Evolutionary conservation across 2,797 vertebrate species (phyloP).

Genomic region (Coilia nasus): DNA sequence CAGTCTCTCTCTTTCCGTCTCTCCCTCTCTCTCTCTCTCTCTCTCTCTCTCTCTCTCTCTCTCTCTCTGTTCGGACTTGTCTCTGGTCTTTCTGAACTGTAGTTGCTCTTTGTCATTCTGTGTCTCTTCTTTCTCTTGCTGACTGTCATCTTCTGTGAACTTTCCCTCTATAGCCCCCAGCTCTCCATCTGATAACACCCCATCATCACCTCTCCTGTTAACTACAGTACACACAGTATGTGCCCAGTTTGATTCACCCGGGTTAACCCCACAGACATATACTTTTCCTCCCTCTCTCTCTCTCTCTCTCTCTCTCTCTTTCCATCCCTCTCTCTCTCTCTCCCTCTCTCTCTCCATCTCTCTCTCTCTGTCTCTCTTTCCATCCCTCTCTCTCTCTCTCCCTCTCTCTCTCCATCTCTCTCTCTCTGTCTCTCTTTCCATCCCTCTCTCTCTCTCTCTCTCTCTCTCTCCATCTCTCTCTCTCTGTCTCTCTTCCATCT

Average conservation of each 20-base stretch:
- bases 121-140: too few relatives aligned
- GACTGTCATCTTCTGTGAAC: neutral
- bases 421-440: too few relatives aligned
- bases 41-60: constrained; percentile 5
- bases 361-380: neutral
- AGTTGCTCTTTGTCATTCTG: too few relatives aligned
- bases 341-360: neutral
- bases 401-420: too few relatives aligned
- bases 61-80: constrained; percentile 11
- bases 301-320: neutral
- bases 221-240: too few relatives aligned
- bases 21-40: neutral
- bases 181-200: neutral
- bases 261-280: neutral
- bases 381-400: too few relatives aligned
- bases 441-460: constrained; percentile 27
- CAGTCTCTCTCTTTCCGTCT: neutral
- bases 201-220: neutral
- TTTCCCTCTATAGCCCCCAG: neutral
- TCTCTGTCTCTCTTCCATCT: constrained; percentile 47
- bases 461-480: constrained; percentile 44
- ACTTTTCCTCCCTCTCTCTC: neutral
- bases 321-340: neutral
- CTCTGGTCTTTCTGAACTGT: constrained; percentile 55
- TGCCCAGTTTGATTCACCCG: neutral